Conservation (phyloP, 2,797 vertebrate species). For the Danio choprae region DNA sequence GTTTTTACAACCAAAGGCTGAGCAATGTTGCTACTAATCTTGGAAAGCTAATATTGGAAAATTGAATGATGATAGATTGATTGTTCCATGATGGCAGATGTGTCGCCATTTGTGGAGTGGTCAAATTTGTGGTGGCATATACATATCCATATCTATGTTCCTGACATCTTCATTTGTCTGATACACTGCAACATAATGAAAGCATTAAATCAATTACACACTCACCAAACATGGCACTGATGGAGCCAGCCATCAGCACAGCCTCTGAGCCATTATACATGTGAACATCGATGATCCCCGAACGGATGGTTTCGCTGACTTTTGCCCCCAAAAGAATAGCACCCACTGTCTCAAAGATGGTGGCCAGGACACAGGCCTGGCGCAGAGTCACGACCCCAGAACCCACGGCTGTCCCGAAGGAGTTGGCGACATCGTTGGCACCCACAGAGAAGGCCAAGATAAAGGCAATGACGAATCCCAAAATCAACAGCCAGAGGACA, state of each 20-base stretch:
- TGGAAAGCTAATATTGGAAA: too few relatives aligned
- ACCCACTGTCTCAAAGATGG: conserved; percentile 92
- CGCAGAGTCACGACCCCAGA: conserved; percentile 94
- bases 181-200: too few relatives aligned
- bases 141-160: too few relatives aligned
- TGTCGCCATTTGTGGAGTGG: too few relatives aligned
- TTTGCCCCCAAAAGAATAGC: conserved; percentile 92
- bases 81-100: too few relatives aligned
- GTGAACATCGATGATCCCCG: conserved; percentile 89
- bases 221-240: conserved; percentile 94
- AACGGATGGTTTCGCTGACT: conserved; percentile 95
- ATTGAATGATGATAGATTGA: too few relatives aligned
- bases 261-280: conserved; percentile 86
- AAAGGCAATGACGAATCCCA: conserved; percentile 95
- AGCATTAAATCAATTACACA: neutral
- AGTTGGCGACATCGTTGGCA: conserved; percentile 98
- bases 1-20: too few relatives aligned
- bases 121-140: too few relatives aligned
- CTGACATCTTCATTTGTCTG: too few relatives aligned
- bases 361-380: conserved; percentile 92
- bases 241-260: conserved; percentile 90
- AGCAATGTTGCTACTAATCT: too few relatives aligned
- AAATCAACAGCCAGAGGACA: conserved; percentile 86
- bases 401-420: conserved; percentile 95
- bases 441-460: conserved; percentile 95